These are phyloP conservation scores for Anoura caudifer DNA, from an alignment of 2,113 vertebrate species.

Conservation along the genomic window DNA sequence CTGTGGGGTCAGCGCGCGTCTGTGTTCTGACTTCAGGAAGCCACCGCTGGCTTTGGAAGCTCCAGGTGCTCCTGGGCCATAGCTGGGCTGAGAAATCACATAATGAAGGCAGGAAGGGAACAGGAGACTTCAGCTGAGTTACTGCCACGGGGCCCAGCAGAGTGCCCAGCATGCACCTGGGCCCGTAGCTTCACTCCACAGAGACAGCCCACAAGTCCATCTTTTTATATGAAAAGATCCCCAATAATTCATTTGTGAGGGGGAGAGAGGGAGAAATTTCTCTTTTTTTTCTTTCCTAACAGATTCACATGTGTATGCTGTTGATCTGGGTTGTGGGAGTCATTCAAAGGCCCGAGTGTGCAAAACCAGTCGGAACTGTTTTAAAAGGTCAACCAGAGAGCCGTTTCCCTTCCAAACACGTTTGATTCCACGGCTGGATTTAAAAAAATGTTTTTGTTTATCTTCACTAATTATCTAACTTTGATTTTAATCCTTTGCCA, in stretches of 20 bases:
- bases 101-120: background rate
- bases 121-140: no score
- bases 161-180: fast-evolving
- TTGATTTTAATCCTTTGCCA: conserved; percentile 20
- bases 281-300: background rate
- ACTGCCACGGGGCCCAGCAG: fast-evolving
- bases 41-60: background rate
- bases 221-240: background rate
- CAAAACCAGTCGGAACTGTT: background rate
- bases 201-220: background rate
- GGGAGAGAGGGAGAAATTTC: background rate
- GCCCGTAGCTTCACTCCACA: background rate
- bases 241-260: background rate
- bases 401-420: conserved; percentile 9
- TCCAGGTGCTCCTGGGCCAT: background rate
- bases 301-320: background rate
- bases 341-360: background rate
- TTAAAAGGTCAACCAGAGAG: background rate
- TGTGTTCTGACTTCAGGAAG: no score
- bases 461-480: conserved; percentile 41
- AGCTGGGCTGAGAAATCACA: background rate
- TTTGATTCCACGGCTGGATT: background rate
- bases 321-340: background rate
- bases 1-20: background rate
- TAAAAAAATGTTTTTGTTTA: background rate